phyloP scores from a whole-genome alignment of 2,888 invertebrate species.

The Malthinus flaveolus region DNA sequence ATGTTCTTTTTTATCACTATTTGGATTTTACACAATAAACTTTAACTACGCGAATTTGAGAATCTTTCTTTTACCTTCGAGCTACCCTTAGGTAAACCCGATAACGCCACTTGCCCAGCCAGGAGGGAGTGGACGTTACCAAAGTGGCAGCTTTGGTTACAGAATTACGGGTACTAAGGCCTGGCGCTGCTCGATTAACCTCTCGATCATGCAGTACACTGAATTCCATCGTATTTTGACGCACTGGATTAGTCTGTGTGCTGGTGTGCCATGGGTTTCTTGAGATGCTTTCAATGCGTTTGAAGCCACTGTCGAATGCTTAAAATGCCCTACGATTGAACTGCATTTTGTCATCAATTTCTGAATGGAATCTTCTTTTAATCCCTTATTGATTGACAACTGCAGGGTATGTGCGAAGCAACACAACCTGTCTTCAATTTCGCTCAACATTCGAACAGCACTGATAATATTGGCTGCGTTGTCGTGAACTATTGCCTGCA shows the following conservation, averaged over 20 bases:
- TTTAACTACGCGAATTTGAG: no score
- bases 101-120: no score
- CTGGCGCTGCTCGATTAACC: slow-evolving; percentile 31
- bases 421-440: slow-evolving; percentile 23
- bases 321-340: slow-evolving; percentile 35
- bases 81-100: no score
- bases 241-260: slow-evolving; percentile 26
- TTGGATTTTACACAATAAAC: no score
- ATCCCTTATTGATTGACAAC: slow-evolving; percentile 33
- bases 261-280: slow-evolving; percentile 14
- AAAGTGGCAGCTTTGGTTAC: no score
- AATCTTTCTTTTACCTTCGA: no score
- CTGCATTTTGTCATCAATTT: slow-evolving; percentile 28
- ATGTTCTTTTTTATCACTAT: no score
- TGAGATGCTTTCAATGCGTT: slow-evolving; percentile 25
- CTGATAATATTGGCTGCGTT: slow-evolving; percentile 38
- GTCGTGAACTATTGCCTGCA: slow-evolving; percentile 34
- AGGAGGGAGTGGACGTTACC: no score
- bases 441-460: slow-evolving; percentile 20
- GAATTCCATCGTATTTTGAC: slow-evolving; percentile 34
- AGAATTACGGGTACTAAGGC: slow-evolving; percentile 24
- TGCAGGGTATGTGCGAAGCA: slow-evolving; percentile 39
- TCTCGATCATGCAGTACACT: slow-evolving; percentile 31
- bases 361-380: background rate
- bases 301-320: slow-evolving; percentile 32